Conservation (phyloP, 2,113 vertebrate species). For the Motacilla tschutschensis region DNA sequence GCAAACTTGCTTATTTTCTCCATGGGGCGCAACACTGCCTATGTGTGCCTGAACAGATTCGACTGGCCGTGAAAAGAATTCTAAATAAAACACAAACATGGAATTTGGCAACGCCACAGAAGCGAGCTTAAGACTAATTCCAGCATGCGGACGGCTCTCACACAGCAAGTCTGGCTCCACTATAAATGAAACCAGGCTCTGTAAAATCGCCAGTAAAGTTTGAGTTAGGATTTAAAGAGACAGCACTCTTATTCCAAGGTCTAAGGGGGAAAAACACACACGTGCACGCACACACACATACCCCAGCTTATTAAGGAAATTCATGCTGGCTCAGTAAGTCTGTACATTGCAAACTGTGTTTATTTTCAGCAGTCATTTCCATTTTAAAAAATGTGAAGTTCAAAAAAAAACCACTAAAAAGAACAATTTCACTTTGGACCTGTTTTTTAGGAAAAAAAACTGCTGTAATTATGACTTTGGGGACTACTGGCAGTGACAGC, state of each 20-base stretch:
- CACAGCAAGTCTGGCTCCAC: slow-evolving; percentile 89
- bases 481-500: slow-evolving; percentile 2
- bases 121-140: slow-evolving; percentile 86
- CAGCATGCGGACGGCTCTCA: slow-evolving; percentile 84
- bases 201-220: slow-evolving; percentile 85
- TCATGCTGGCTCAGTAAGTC: slow-evolving; percentile 59
- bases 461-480: slow-evolving; percentile 9
- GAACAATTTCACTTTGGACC: slow-evolving; percentile 50
- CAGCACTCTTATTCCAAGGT: slow-evolving; percentile 65
- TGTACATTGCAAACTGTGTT: slow-evolving; percentile 60
- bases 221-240: slow-evolving; percentile 84
- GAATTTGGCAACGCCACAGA: slow-evolving; percentile 86
- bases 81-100: slow-evolving; percentile 89
- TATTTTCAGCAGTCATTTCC: slow-evolving; percentile 59
- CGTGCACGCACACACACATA: background rate
- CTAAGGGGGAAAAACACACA: background rate
- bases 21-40: slow-evolving; percentile 80
- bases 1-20: slow-evolving; percentile 86
- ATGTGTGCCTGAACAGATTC: slow-evolving; percentile 81
- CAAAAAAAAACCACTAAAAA: background rate
- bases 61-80: slow-evolving; percentile 88
- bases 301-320: slow-evolving; percentile 52
- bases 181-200: slow-evolving; percentile 92
- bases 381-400: slow-evolving; percentile 15
- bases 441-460: slow-evolving; percentile 28